Evolutionary conservation across 2,797 vertebrate species (phyloP).

Genomic region (Myiothlypis chrysogaster): DNA sequence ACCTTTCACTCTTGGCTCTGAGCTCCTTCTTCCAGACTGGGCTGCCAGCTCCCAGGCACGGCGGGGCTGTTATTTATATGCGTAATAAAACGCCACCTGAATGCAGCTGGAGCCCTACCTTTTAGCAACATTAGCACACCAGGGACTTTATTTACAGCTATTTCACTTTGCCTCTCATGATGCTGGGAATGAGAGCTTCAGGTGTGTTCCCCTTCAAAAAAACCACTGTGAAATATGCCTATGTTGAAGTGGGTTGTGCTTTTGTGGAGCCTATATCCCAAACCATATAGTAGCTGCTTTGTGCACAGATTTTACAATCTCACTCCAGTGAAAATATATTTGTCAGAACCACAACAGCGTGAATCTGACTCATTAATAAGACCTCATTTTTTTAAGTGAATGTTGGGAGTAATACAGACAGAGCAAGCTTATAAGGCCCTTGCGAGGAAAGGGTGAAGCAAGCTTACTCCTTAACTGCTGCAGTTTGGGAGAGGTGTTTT

Average conservation of each 20-base stretch:
- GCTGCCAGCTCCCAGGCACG: neutral
- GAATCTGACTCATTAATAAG: neutral
- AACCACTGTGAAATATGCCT: neutral
- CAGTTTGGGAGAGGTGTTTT: neutral
- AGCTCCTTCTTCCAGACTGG: neutral
- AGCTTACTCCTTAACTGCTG: neutral
- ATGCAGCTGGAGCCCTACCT: constrained; percentile 30
- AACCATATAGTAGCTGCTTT: neutral
- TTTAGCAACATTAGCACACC: neutral
- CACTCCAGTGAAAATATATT: neutral
- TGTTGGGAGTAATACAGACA: neutral
- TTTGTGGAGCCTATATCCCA: neutral
- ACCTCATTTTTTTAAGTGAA: neutral
- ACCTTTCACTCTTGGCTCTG: neutral
- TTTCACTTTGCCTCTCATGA: constrained; percentile 19
- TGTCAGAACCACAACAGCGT: neutral
- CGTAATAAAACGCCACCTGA: constrained; percentile 27
- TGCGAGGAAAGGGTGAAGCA: neutral
- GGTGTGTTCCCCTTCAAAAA: constrained; percentile 8
- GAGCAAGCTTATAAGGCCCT: neutral
- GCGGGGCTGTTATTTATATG: neutral
- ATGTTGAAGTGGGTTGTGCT: neutral
- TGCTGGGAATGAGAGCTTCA: constrained; percentile 25
- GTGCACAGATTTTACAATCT: neutral
- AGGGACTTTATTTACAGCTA: constrained; percentile 7